Evolutionary conservation across 35 echinoderm and acorn worm species (phyloP), one percentile per base, ranked within the genome.

Genomic region (Heliocidaris erythrogramma): DNA sequence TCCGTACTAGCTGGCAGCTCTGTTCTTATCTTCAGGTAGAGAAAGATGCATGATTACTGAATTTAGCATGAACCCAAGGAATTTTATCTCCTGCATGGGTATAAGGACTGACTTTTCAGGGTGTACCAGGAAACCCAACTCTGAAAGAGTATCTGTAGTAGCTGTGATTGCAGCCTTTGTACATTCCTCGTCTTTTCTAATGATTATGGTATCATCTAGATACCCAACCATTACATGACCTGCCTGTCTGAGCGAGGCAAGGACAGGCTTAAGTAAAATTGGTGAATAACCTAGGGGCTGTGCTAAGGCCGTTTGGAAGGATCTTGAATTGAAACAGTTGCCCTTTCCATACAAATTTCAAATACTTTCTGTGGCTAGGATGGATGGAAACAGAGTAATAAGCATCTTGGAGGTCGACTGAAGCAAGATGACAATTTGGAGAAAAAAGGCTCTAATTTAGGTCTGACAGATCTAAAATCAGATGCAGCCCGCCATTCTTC

Each of bases 261-360:
- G n/a, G n/a, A n/a, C n/a, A 35, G 4, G 86, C 30, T 88, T 97
- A 95, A 3, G 95, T 49, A 9, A 97, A 21, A 32, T 95, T 95
- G 9, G 96, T 97, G 94, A 95, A 97, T 2, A 97, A 11, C 24
- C 94, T 84, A 10, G 90, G 96, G 9, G 69, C 92, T 88, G 90
- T 89, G 4, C 90, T 56, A 32, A 97, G 78, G 13, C 96, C 94
- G 90, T 97, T 97, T 48, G 96, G 96, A 29, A 95, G 49, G 31
- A 35, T 71, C 59, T 30, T 97, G 29, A 95, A 97, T n/a, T n/a
- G n/a, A n/a, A n/a, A n/a, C n/a, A n/a, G n/a, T n/a, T n/a, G n/a
- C n/a, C n/a, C n/a, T n/a, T n/a, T n/a, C n/a, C n/a, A n/a, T n/a
- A n/a, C n/a, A n/a, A n/a, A n/a, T n/a, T n/a, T n/a, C n/a, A n/a